Base-by-base conservation (phyloP, 92 coral and sea anemone species). In the Heteractis magnifica region DNA sequence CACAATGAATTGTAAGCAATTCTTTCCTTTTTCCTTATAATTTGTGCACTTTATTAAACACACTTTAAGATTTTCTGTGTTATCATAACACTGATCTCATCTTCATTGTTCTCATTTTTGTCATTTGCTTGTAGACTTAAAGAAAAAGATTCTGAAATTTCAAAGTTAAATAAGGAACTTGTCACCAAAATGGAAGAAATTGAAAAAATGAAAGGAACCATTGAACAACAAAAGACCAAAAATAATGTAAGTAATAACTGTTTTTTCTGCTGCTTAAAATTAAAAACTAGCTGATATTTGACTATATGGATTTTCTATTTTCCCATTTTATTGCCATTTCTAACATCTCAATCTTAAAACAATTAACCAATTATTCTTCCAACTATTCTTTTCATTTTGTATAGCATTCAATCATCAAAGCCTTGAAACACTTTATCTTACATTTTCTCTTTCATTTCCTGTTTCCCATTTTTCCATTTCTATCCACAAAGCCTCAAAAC, bases 161-260 rank as follows among this genome's bases (percentile, higher is more conserved):
- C 92, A 64, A 89, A 83, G 71, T 86, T 94, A 68, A 87, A 71
- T 80, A 90, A 89, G 55, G 88, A 91, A 72, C 65, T 91, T 70
- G 52, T 65, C 79, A 85, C 90, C 70, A 92, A 85, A 71, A 94
- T 90, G 75, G 94, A 91, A 65, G 98, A 97, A 71, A 81, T 97
- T 76, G 82, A 88, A 65, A 73, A 77, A 53, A 82, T 94, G 55
- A 89, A 88, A 72, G 91, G 88, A 60, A 76, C 87, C 10, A 77
- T 91, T 19, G 94, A 88, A 52, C 94, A 89, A 59, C 90, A 90
- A 48, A 95, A 91, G 80, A 82, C 84, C 58, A 95, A 91, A 84
- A 94, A 94, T 78, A 89, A 94, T 89, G 98, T 94, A 82, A 86
- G 97, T 65, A 0, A 34, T 10, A 19, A 49, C 6, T 79, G 49